These are phyloP conservation scores for Achlya flavicornis DNA, from an alignment of 2,888 invertebrate genomes.

Conservation along the genomic window DNA sequence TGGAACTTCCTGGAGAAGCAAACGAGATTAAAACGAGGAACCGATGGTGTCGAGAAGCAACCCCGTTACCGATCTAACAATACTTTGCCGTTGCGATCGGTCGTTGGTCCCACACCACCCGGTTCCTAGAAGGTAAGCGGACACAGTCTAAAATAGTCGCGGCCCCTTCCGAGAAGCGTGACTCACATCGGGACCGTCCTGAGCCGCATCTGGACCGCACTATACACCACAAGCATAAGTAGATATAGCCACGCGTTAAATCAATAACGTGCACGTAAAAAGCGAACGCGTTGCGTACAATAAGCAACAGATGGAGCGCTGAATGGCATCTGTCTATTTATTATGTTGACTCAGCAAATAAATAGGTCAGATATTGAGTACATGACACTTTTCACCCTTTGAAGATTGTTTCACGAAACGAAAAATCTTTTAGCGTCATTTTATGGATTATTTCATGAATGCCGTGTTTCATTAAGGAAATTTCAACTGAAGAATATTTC, in stretches of 20 bases:
- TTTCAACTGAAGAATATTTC: neutral
- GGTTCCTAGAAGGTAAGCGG: conserved; percentile 83
- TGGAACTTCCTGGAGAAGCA: conserved; percentile 54
- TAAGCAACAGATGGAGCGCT: conserved; percentile 3
- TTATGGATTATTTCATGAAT: too few species aligned
- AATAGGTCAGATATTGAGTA: conserved; percentile 9
- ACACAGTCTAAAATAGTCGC: conserved; percentile 81
- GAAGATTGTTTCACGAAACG: neutral
- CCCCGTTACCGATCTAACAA: conserved; percentile 79
- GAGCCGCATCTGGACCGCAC: conserved; percentile 73
- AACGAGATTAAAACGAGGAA: conserved; percentile 71
- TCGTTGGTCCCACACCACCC: conserved; percentile 78
- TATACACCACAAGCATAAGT: conserved; percentile 43
- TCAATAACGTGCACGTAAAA: conserved; percentile 27
- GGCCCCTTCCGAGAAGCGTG: conserved; percentile 79
- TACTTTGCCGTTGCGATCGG: conserved; percentile 75
- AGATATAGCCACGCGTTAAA: conserved; percentile 34
- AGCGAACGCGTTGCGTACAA: conserved; percentile 24
- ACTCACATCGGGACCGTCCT: conserved; percentile 74
- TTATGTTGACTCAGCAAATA: conserved; percentile 5
- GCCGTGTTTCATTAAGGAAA: neutral
- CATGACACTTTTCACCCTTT: neutral
- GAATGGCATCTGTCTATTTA: neutral
- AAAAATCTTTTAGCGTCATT: too few species aligned
- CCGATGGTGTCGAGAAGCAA: conserved; percentile 60